Evolutionary conservation across 1,140 invertebrate species (phyloP).

Genomic region (Elymnias hypermnestra): DNA sequence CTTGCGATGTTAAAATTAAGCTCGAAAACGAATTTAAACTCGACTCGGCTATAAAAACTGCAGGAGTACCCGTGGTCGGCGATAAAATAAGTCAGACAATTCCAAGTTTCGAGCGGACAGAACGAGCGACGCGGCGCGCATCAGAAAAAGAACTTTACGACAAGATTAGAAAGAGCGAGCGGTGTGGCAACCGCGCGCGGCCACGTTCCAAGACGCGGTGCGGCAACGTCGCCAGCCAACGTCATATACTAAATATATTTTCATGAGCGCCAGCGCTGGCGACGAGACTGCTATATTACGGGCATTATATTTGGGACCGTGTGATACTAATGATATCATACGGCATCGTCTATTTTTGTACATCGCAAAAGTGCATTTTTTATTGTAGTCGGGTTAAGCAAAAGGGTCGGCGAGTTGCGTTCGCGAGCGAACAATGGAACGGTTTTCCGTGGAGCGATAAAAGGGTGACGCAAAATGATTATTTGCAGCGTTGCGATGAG

Average conservation of each 20-base stretch:
- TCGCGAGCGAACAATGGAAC: slow-evolving; percentile 38
- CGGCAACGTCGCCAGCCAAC: slow-evolving; percentile 64
- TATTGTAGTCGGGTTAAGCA: slow-evolving; percentile 27
- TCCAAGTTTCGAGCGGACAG: slow-evolving; percentile 68
- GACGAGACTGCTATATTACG: slow-evolving; percentile 56
- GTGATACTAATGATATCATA: slow-evolving; percentile 47
- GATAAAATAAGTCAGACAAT: slow-evolving; percentile 69
- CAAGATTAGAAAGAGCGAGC: slow-evolving; percentile 74
- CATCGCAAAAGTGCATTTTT: slow-evolving; percentile 34
- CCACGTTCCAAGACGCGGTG: slow-evolving; percentile 62
- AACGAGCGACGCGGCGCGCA: slow-evolving; percentile 68
- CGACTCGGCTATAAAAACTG: slow-evolving; percentile 58
- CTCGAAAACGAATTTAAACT: too few relatives aligned
- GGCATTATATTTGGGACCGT: slow-evolving; percentile 38
- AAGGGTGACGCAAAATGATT: slow-evolving; percentile 69
- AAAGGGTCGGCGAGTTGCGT: slow-evolving; percentile 28
- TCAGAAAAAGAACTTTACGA: slow-evolving; percentile 76
- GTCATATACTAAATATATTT: slow-evolving; percentile 76
- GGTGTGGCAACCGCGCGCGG: slow-evolving; percentile 66
- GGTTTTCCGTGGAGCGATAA: slow-evolving; percentile 61
- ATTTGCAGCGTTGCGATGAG: slow-evolving; percentile 69
- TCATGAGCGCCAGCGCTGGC: slow-evolving; percentile 71
- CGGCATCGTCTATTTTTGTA: slow-evolving; percentile 51
- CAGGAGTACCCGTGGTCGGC: slow-evolving; percentile 44
- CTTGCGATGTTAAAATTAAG: too few relatives aligned